Evolutionary conservation across 2,888 invertebrate genomes (phyloP).

Genomic region (Rhamnusium bicolor): DNA sequence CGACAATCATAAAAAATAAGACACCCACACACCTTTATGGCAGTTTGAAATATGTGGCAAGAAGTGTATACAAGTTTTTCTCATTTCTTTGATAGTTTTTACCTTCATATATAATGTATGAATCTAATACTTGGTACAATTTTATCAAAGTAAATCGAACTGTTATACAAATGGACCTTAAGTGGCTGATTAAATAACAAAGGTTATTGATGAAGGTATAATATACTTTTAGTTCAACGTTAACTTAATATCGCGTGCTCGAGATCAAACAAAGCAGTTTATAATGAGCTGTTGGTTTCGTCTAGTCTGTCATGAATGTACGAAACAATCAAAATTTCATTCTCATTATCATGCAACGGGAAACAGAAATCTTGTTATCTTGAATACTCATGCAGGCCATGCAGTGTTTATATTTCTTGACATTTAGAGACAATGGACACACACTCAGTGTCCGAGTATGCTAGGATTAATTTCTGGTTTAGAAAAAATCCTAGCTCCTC

Average conservation of each 20-base stretch:
- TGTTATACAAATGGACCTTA: background rate
- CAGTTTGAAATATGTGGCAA: too few relatives aligned
- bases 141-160: constrained; percentile 5
- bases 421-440: too few relatives aligned
- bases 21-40: too few relatives aligned
- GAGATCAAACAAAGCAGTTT: constrained; percentile 26
- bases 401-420: background rate
- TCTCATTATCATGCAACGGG: constrained; percentile 14
- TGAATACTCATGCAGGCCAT: background rate
- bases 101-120: too few relatives aligned
- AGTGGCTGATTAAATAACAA: constrained; percentile 26
- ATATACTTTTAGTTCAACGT: constrained; percentile 19
- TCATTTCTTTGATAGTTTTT: too few relatives aligned
- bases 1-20: too few relatives aligned
- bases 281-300: constrained; percentile 25
- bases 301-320: constrained; percentile 2
- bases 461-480: too few relatives aligned
- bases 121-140: background rate
- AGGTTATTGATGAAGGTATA: constrained; percentile 5
- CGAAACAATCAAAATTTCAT: constrained; percentile 21
- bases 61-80: too few relatives aligned
- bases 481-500: too few relatives aligned
- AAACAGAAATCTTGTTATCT: constrained; percentile 7
- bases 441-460: too few relatives aligned
- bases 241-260: constrained; percentile 20